Percentiles rank a stretch among this genome's conserved stretches.
Conservation (phyloP, 2,797 vertebrate genomes). For the Lepidocolaptes lacrymiger region DNA sequence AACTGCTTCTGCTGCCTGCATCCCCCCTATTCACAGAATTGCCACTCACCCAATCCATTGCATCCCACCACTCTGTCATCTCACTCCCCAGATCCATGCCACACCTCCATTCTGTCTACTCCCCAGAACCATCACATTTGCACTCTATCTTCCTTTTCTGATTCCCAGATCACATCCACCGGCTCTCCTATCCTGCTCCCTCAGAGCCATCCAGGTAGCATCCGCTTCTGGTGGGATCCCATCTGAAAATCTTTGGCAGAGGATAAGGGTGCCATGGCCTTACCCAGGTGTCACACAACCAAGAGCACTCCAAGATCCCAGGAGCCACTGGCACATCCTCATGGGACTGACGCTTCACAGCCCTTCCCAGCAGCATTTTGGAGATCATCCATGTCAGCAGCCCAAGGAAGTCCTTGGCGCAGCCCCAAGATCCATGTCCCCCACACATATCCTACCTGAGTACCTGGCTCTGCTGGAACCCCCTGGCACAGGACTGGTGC, state of each 20-base stretch:
- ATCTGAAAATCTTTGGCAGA: not conserved
- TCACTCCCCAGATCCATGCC: not conserved
- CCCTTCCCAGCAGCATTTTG: not conserved
- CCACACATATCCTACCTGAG: not conserved
- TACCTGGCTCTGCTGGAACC: not conserved
- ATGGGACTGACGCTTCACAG: not conserved
- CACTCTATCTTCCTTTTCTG: not conserved
- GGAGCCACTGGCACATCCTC: not conserved
- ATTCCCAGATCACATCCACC: not conserved
- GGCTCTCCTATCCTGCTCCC: not conserved
- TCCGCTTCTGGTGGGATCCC: not conserved
- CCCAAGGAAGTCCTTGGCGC: not conserved
- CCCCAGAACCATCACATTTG: not conserved
- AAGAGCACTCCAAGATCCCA: not conserved
- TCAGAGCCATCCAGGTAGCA: accelerated
- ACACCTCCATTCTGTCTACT: not conserved
- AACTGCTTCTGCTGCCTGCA: not conserved
- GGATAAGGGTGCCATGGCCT: not conserved
- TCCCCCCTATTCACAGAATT: not conserved
- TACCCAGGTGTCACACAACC: not conserved
- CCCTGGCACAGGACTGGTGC: accelerated
- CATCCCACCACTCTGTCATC: not conserved
- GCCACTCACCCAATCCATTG: not conserved
- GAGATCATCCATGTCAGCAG: not conserved
- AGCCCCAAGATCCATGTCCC: not conserved